Base-by-base conservation (phyloP, 2,113 vertebrate genomes). In the Leptosomus discolor region DNA sequence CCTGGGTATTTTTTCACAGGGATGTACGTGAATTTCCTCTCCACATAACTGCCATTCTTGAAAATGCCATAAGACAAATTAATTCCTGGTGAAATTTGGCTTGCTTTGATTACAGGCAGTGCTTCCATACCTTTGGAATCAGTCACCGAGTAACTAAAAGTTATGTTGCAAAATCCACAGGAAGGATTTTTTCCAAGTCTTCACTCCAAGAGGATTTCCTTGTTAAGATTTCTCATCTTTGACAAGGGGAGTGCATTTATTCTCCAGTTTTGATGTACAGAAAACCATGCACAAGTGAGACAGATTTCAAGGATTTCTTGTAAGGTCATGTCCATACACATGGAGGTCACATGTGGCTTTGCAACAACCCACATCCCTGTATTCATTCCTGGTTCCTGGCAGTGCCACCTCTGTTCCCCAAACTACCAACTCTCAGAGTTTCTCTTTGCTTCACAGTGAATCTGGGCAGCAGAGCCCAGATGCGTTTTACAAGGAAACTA, bases 181-280 rank as follows among this genome's bases (percentile, higher is more conserved):
- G 57, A 94, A 89, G 32, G 54, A 73, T 81, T 91, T 91, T n/a
- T 95, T 89, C 46, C 45, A 73, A 69, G 57, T 76, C 78, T 92
- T 86, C 22, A 11, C 27, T 96, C 43, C 80, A 92, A 91, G 37
- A 90, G 58, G 56, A 91, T 94, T 94, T 96, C 77, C 93, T 93
- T 34, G 0, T 43, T 91, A 64, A 90, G 65, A 60, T 82, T 92
- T 91, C 71, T 94, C 54, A 18, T 70, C 43, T 88, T 90, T 58
- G 32, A 78, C 37, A 51, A 56, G 24, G 13, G 23, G 56, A 68
- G 50, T 63, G 5, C 22, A 41, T 76, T 92, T 79, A 65, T 65
- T 83, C 15, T 9, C 60, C 11, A 6, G 17, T 90, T 92, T 70
- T 65, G 17, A 58, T 70, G 26, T 36, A 37, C 51, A 50, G 65